phyloP scores from a whole-genome alignment of 2,797 vertebrate genomes.

The Enteromius trimaculatus region DNA sequence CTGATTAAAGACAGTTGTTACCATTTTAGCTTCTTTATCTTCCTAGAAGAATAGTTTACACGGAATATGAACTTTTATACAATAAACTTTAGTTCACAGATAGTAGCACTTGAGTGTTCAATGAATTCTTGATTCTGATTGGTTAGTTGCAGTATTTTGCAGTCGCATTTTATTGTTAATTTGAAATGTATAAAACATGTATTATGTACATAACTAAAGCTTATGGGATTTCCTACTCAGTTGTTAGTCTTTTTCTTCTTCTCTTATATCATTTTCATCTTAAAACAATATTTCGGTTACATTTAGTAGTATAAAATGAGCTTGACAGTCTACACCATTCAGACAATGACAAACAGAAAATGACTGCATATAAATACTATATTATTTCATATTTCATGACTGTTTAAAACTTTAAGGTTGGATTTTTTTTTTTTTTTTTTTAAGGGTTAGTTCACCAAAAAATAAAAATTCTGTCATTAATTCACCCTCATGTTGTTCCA shows the following conservation, averaged over 20 bases:
- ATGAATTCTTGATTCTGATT: background rate
- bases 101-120: background rate
- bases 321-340: background rate
- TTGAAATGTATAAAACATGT: background rate
- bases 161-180: background rate
- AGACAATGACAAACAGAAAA: background rate
- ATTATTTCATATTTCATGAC: background rate
- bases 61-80: background rate
- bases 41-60: background rate
- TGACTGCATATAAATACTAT: background rate
- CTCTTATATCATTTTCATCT: background rate
- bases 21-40: background rate
- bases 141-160: background rate
- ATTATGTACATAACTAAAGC: background rate
- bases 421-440: background rate
- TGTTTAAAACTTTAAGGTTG: background rate
- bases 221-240: background rate
- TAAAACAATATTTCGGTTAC: background rate
- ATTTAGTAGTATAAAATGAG: background rate
- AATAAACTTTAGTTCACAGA: background rate
- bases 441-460: no score
- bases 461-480: no score
- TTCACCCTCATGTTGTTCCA: no score
- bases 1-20: background rate
- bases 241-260: background rate